Percentiles rank a stretch among this genome's conserved stretches.
Conservation (phyloP, 2,113 vertebrate species). For the Glaucidium brasilianum region DNA sequence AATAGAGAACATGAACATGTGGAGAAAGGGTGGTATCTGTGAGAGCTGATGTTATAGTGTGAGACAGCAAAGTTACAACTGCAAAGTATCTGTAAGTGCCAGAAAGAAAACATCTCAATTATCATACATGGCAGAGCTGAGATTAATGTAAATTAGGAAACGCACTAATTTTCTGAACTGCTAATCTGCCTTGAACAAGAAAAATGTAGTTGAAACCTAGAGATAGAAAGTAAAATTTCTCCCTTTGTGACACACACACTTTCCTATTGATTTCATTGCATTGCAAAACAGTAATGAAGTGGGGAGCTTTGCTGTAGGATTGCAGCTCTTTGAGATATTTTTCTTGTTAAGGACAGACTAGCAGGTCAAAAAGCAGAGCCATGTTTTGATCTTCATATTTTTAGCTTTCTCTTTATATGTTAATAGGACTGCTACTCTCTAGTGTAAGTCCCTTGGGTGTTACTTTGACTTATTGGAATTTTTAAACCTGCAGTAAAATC, state of each 20-base stretch:
- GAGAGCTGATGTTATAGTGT: background rate
- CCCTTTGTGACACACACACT: background rate
- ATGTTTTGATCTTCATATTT: slow-evolving; percentile 7
- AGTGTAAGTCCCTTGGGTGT: background rate
- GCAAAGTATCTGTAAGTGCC: background rate
- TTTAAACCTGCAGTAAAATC: background rate
- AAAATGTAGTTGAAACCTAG: background rate
- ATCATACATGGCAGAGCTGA: background rate
- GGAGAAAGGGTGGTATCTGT: background rate
- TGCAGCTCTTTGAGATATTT: background rate
- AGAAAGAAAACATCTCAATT: background rate
- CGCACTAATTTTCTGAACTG: background rate
- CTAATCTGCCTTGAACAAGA: background rate
- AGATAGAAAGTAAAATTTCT: background rate
- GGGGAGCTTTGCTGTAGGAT: background rate
- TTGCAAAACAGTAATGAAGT: background rate
- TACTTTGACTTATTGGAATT: background rate
- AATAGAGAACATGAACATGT: background rate
- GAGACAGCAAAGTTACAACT: background rate
- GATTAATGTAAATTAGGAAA: slow-evolving; percentile 19
- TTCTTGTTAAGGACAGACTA: slow-evolving; percentile 20
- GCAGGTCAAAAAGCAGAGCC: background rate
- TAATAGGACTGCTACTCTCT: background rate
- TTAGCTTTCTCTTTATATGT: background rate
- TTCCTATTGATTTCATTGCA: background rate